These are phyloP conservation scores for Hiodon alosoides DNA, from an alignment of 2,113 vertebrate species.

Conservation along the genomic window DNA sequence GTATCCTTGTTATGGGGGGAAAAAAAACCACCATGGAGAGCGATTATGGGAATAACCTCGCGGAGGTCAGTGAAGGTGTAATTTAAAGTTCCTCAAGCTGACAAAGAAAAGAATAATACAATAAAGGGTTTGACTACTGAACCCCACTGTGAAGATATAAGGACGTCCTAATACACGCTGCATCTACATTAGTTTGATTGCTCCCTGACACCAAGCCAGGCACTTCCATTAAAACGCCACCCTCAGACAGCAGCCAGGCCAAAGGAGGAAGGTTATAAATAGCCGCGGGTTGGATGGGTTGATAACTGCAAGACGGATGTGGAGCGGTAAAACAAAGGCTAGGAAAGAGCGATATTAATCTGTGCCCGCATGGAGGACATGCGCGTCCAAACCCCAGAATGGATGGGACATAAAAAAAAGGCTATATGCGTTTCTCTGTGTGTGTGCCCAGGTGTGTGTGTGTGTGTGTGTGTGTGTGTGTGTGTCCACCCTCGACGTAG, in stretches of 20 bases:
- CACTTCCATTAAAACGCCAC: constrained; percentile 11
- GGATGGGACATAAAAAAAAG: neutral
- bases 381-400: neutral
- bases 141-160: neutral
- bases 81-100: too few species aligned
- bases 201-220: neutral
- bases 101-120: neutral
- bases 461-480: too few species aligned
- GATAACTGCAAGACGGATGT: neutral
- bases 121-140: neutral
- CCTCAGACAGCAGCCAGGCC: neutral
- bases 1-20: too few species aligned
- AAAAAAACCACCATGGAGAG: too few species aligned
- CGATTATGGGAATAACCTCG: too few species aligned
- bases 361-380: neutral
- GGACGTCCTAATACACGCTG: neutral
- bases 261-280: constrained; percentile 20
- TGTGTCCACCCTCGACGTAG: too few species aligned
- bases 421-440: neutral
- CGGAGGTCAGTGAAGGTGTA: too few species aligned
- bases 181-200: neutral
- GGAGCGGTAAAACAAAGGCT: neutral
- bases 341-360: constrained; percentile 6
- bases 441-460: too few species aligned
- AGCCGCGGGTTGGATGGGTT: neutral